These are phyloP conservation scores for Phenganax subtilis DNA, from an alignment of 92 coral and sea anemone species.

Conservation along the genomic window DNA sequence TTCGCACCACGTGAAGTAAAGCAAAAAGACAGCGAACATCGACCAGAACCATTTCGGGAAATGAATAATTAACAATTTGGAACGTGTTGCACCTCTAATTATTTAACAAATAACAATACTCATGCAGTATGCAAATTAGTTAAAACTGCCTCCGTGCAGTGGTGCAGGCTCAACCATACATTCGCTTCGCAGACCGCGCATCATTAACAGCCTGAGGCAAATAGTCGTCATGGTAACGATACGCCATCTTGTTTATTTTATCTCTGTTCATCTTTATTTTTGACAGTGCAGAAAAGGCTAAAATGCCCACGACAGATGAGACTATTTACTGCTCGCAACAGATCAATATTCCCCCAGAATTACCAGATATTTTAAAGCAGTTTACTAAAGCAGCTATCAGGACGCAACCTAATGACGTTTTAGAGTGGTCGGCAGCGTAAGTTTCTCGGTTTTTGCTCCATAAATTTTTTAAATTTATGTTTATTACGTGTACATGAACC, in stretches of 20 bases:
- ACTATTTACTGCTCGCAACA: slow-evolving; percentile 98
- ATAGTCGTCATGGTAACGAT: slow-evolving; percentile 33
- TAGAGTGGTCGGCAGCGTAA: slow-evolving; percentile 94
- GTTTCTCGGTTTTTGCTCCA: slow-evolving; percentile 32
- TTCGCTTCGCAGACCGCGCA: background rate
- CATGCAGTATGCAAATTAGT: too few species aligned
- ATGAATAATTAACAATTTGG: background rate
- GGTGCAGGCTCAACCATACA: background rate
- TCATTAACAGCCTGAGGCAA: slow-evolving; percentile 14
- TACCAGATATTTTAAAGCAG: slow-evolving; percentile 92
- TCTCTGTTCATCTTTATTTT: background rate
- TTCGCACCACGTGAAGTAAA: background rate
- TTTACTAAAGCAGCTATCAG: slow-evolving; percentile 96
- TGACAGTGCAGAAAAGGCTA: background rate
- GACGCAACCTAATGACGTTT: slow-evolving; percentile 87
- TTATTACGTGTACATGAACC: background rate
- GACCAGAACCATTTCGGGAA: background rate
- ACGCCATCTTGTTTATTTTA: slow-evolving; percentile 30
- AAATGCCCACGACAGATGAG: slow-evolving; percentile 88
- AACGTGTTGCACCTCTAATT: too few species aligned
- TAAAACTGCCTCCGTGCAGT: background rate
- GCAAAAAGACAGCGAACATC: slow-evolving; percentile 38
- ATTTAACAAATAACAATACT: too few species aligned
- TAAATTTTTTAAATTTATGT: too few species aligned
- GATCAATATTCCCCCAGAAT: slow-evolving; percentile 96